phyloP scores from a whole-genome alignment of 2,113 vertebrate genomes.

The Tragulus kanchil region DNA sequence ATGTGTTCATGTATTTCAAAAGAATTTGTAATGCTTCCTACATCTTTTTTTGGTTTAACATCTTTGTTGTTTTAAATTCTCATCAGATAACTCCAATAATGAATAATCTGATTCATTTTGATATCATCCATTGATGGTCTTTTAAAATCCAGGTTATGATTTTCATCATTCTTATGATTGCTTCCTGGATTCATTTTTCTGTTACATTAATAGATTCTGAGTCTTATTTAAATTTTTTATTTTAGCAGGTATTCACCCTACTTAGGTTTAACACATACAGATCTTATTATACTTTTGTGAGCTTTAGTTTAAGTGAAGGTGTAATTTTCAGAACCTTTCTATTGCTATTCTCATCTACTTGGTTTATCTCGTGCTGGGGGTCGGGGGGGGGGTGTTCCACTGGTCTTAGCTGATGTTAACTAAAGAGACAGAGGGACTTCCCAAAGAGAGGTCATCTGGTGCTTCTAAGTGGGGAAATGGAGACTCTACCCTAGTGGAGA shows the following conservation, averaged over 20 bases:
- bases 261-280: conserved; percentile 9
- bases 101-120: not conserved
- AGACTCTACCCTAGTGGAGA: not conserved
- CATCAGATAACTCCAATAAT: not conserved
- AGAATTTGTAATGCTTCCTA: not conserved
- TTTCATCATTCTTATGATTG: conserved; percentile 1
- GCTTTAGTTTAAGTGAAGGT: not conserved
- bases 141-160: not conserved
- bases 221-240: not conserved
- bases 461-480: not conserved
- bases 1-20: conserved; percentile 7
- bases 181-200: not conserved
- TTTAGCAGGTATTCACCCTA: not conserved
- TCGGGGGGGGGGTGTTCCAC: not conserved
- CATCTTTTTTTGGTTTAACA: not conserved
- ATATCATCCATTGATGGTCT: not conserved
- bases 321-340: not conserved
- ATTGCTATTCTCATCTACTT: not conserved
- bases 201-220: not conserved
- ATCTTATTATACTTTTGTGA: not conserved
- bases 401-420: not conserved
- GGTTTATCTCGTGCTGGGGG: not conserved
- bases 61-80: not conserved
- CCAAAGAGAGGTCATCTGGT: not conserved
- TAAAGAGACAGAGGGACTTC: not conserved